Conservation (phyloP, 2,888 invertebrate species). For the Drosophila mimetica region DNA sequence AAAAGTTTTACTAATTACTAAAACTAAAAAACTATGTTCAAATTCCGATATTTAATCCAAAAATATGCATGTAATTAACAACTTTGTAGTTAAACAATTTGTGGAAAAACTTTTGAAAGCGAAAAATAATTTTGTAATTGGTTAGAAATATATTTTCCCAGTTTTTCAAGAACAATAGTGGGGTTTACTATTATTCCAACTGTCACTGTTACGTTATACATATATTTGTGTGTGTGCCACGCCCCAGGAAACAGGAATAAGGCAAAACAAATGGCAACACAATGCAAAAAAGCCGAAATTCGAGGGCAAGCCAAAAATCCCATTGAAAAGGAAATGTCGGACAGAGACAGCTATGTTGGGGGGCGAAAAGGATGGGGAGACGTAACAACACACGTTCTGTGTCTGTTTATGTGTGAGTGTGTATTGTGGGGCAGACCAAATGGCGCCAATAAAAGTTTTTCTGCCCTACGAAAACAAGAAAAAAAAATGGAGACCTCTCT, state of each 20-base stretch:
- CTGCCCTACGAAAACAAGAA: constrained; percentile 12
- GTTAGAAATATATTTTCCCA: not conserved
- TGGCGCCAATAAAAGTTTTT: constrained; percentile 76
- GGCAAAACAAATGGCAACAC: constrained; percentile 29
- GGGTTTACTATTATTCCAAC: not conserved
- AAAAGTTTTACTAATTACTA: no score
- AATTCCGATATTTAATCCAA: not conserved
- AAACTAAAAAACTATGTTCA: no score
- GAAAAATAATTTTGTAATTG: constrained; percentile 1
- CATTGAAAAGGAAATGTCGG: constrained; percentile 28
- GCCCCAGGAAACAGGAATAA: constrained; percentile 41
- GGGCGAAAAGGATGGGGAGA: not conserved
- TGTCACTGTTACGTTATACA: constrained; percentile 5
- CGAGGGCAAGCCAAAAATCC: constrained; percentile 32
- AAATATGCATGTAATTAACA: not conserved
- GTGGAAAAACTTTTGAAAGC: not conserved
- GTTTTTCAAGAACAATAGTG: constrained; percentile 1
- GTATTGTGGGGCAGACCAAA: constrained; percentile 67
- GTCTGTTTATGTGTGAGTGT: constrained; percentile 31
- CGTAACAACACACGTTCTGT: constrained; percentile 19
- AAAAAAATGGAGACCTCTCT: not conserved
- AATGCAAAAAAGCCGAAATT: constrained; percentile 26
- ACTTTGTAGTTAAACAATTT: not conserved
- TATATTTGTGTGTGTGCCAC: constrained; percentile 37
- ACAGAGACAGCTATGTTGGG: constrained; percentile 5